Evolutionary conservation across 2,888 invertebrate genomes (phyloP), one percentile per base, ranked within the genome.

Genomic region (Andrena bucephala): DNA sequence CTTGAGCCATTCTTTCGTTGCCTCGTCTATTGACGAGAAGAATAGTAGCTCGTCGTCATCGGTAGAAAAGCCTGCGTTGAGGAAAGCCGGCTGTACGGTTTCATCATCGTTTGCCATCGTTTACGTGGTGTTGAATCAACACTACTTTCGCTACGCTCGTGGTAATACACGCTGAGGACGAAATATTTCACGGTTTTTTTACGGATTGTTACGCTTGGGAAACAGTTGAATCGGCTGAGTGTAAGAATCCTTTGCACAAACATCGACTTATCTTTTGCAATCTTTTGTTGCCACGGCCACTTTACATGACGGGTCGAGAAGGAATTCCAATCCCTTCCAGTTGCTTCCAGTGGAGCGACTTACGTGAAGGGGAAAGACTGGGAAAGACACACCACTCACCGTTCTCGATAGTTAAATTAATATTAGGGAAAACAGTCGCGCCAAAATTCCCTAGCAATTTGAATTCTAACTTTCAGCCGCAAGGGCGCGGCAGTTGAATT

Each of bases 1-100:
- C 50, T 89, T 86, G 1, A 93, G 84, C 94, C 94, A 94, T 5
- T 68, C 77, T 75, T 86, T 89, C 2, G 93, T 94, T 7, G 91
- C 89, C 1, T 86, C 84, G 42, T 94, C 93, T 63, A 93, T 87
- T 2, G 76, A 74, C 16, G 89, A 84, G 36, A 87, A 93, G 29
- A 85, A 89, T 8, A 69, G 20, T 8, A 89, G 65, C 27, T 73
- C 73, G 5, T 71, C 67, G 6, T 82, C 16, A 5, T 50, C 29
- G 31, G 2, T 6, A 63, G 8, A 7, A 6, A 8, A 10, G 20
- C 66, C 20, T 10, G 27, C 24, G 36, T 6, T 50, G 10, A 8
- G 6, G 16, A 42, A 63, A 54, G 31, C 13, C n/a, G 7, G 7
- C n/a, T 16, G 31, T 52, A 24, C 59, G 20, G 62, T 59, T 63